Conservation (phyloP, 2,888 invertebrate genomes). For the Deilephila elpenor region DNA sequence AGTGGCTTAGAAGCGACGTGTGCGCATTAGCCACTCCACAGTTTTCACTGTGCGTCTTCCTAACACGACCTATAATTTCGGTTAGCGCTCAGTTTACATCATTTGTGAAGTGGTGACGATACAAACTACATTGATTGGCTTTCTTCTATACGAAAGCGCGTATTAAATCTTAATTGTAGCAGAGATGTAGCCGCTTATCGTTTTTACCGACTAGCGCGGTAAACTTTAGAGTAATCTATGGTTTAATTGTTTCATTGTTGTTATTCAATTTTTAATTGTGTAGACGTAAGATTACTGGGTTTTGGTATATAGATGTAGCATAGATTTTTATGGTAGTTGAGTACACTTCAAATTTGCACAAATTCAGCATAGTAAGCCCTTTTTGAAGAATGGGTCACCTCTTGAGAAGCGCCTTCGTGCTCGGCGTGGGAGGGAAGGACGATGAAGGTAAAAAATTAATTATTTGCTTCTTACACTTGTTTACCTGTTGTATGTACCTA, state of each 20-base stretch:
- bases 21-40: conserved; percentile 45
- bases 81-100: conserved; percentile 72
- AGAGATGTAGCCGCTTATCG: conserved; percentile 79
- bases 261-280: conserved; percentile 46
- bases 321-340: conserved; percentile 49
- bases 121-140: conserved; percentile 68
- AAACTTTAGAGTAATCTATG: conserved; percentile 48
- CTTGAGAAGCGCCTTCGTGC: conserved; percentile 71
- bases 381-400: conserved; percentile 72
- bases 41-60: conserved; percentile 58
- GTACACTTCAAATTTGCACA: conserved; percentile 69
- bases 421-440: conserved; percentile 70
- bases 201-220: conserved; percentile 78
- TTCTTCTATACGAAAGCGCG: conserved; percentile 61
- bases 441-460: conserved; percentile 60
- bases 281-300: conserved; percentile 42
- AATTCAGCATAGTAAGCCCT: conserved; percentile 71
- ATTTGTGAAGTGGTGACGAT: conserved; percentile 70
- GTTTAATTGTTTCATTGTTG: conserved; percentile 44
- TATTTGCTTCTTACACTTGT: conserved; percentile 27
- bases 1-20: background rate
- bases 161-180: conserved; percentile 51
- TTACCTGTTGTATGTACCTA: background rate
- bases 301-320: conserved; percentile 55
- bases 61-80: conserved; percentile 76